Base-by-base conservation (phyloP, 2,113 vertebrate species). In the Plecotus auritus region DNA sequence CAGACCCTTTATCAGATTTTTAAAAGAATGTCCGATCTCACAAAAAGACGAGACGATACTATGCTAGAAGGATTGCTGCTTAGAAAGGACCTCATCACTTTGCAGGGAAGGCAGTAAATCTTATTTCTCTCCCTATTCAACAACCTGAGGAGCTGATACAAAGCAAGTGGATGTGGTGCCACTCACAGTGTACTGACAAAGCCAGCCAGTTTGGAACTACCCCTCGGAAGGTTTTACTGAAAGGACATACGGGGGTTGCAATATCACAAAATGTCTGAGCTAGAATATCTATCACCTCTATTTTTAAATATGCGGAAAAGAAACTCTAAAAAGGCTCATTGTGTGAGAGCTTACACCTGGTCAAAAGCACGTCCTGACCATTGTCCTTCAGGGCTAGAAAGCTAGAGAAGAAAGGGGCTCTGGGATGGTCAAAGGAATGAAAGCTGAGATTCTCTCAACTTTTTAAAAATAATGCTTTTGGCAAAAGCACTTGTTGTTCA, bases 381-480 rank as follows among this genome's bases (percentile, higher is more conserved):
- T 9, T 61, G 49, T 77, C 11, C 32, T 30, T 66, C 17, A 85
- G 22, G 47, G 42, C 35, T 61, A 1, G 59, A 91, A 72, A 85
- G 54, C 45, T 66, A 35, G 42, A 26, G 22, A 37, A 95, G 11
- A 80, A 73, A 35, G 22, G 16, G 7, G 12, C 22, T 69, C 9
- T 73, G 37, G 0, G 32, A 45, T 77, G 17, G 26, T 72, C 37
- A 74, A 51, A 91, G 45, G 61, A 93, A 85, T 87, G 18, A 92
- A 82, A 92, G 22, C 61, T 7, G 12, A 77, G 23, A 45, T 18
- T 35, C 11, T 47, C 45, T 94, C 42, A 95, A 87, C 22, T 54
- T 56, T 83, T 94, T 73, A 20, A 96, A 95, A 96, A 88, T 82
- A 89, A 95, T 95, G 78, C 64, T 89, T 88, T 94, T 67, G 93